Base-by-base conservation (phyloP, 2,797 vertebrate genomes). In the Onychomys torridus region DNA sequence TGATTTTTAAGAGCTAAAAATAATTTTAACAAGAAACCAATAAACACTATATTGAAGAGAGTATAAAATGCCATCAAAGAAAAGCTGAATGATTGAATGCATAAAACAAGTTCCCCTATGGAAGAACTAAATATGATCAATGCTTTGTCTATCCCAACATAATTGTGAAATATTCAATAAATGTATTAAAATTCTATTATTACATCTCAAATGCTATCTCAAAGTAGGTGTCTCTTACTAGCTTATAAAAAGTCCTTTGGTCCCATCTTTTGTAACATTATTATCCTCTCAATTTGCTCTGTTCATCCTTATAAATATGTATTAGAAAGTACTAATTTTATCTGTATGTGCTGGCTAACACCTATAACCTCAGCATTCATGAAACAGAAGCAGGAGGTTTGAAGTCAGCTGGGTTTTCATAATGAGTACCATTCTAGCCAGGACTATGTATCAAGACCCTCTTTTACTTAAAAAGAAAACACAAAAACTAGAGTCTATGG, bases 121-220 rank as follows among this genome's bases (percentile, higher is more conserved):
- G 46, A 49, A 65, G 71, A 52, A 71, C 43, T 61, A 34, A 81
- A 88, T 83, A 79, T 65, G 13, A 21, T 46, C 90, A 92, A 57
- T 82, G 34, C 6, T 55, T 83, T 79, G 77, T 21, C 43, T 94
- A 14, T 63, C 27, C 52, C 82, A 96, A 34, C 8, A 65, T 93
- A 63, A 90, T 57, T 71, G 46, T 55, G 32, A 69, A 83, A 78
- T 83, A 85, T 73, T 83, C 37, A 73, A 16, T 78, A 55, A 57
- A 96, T 73, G n/a, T 90, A 77, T 83, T 77, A 46, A 84, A 93
- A 84, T 91, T 96, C 32, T 86, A 49, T 55, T 83, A 96, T 87
- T 83, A 17, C 16, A 37, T 78, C 61, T 90, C 46, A 93, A 92
- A 78, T 77, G 52, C 81, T 83, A 92, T 25, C 29, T 81, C 55